Percentiles rank a stretch among this genome's conserved stretches.
phyloP scores from a whole-genome alignment of 2,113 vertebrate species.

The Hirundichthys speculiger region DNA sequence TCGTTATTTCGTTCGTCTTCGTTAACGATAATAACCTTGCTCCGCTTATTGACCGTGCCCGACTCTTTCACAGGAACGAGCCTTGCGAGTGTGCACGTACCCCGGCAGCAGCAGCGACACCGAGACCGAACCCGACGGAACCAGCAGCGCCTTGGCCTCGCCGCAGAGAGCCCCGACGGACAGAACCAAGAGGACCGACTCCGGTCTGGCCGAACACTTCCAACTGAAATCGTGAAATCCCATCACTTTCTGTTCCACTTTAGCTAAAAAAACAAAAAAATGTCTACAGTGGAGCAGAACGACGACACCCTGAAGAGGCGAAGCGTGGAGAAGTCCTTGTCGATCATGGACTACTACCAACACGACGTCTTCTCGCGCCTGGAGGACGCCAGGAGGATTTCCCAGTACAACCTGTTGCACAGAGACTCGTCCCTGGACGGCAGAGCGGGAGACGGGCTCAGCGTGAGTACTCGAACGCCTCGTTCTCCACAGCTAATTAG shows the following conservation, averaged over 20 bases:
- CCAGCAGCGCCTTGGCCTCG: conserved; percentile 20
- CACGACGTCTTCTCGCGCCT: conserved; percentile 58
- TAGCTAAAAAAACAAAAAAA: too few species aligned
- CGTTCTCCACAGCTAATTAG: neutral
- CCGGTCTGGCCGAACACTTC: conserved; percentile 68
- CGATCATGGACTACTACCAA: conserved; percentile 72
- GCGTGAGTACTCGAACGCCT: conserved; percentile 54
- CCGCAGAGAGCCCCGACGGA: conserved; percentile 46
- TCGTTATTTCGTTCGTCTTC: too few species aligned
- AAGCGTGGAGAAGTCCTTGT: conserved; percentile 52
- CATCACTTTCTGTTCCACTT: too few species aligned
- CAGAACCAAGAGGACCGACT: conserved; percentile 33
- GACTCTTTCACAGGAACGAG: conserved; percentile 61
- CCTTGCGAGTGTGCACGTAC: conserved; percentile 59
- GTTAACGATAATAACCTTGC: too few species aligned
- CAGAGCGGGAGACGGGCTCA: conserved; percentile 48
- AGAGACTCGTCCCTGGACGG: conserved; percentile 42
- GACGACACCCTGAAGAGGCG: conserved; percentile 68
- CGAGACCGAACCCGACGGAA: conserved; percentile 51
- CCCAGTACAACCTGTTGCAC: conserved; percentile 66
- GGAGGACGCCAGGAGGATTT: conserved; percentile 63
- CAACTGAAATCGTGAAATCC: too few species aligned
- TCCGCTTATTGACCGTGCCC: too few species aligned
- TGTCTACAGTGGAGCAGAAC: conserved; percentile 45
- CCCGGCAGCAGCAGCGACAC: conserved; percentile 67